Conservation (phyloP, 1,140 invertebrate genomes). For the Bicyclus anynana region DNA sequence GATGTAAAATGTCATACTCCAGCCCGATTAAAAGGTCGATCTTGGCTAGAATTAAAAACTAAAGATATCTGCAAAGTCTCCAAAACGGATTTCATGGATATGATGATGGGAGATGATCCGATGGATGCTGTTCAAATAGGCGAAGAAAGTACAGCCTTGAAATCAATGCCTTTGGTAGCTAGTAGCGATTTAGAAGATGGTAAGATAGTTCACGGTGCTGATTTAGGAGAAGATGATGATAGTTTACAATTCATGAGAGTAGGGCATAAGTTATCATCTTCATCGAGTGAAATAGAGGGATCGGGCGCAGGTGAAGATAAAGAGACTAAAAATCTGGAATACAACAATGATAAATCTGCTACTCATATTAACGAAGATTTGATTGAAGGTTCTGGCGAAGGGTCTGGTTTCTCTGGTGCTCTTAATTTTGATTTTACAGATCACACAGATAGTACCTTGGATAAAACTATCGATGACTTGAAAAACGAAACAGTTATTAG, state of each 20-base stretch:
- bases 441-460: background rate
- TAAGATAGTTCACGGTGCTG: slow-evolving; percentile 51
- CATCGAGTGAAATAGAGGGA: slow-evolving; percentile 51
- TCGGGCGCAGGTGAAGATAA: slow-evolving; percentile 64
- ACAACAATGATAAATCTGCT: background rate
- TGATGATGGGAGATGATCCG: slow-evolving; percentile 80
- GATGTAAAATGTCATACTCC: slow-evolving; percentile 77
- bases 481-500: slow-evolving; percentile 4
- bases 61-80: slow-evolving; percentile 74
- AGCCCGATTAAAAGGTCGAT: slow-evolving; percentile 65
- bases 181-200: slow-evolving; percentile 63
- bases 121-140: slow-evolving; percentile 58
- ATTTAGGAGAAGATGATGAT: slow-evolving; percentile 61
- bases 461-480: background rate
- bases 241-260: slow-evolving; percentile 60
- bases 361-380: background rate
- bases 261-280: slow-evolving; percentile 36
- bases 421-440: background rate
- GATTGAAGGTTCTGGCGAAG: background rate
- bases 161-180: slow-evolving; percentile 58
- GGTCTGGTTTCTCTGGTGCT: background rate
- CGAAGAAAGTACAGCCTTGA: slow-evolving; percentile 56
- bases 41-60: slow-evolving; percentile 78
- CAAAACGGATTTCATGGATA: slow-evolving; percentile 64
- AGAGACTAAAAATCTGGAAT: background rate